A percentile compares a stretch with the other conserved stretches of the same genome.
Conservation (phyloP, 1,140 invertebrate genomes). For the Drosophila prosaltans region DNA sequence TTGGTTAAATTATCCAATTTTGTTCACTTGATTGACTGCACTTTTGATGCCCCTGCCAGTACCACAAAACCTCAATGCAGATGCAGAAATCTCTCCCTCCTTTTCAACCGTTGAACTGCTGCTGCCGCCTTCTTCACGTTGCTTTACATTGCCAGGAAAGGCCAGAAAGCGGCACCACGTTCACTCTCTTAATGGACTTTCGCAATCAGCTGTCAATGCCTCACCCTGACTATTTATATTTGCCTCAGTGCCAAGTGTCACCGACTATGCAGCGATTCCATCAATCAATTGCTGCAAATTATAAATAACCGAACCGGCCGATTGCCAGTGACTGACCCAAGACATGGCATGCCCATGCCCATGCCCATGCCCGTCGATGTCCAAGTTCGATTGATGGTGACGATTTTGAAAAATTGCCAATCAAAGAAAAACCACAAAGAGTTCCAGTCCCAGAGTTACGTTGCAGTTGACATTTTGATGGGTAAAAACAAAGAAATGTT, state of each 20-base stretch:
- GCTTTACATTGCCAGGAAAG: conserved; percentile 13
- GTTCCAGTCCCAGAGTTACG: conserved; percentile 55
- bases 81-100: conserved; percentile 40
- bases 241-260: conserved; percentile 78
- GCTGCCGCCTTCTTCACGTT: neutral
- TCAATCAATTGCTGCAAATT: conserved; percentile 77
- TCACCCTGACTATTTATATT: conserved; percentile 78
- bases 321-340: conserved; percentile 31
- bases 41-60: conserved; percentile 64
- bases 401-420: conserved; percentile 80
- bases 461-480: conserved; percentile 65
- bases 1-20: conserved; percentile 68
- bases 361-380: conserved; percentile 4
- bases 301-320: conserved; percentile 71
- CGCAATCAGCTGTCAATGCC: conserved; percentile 78
- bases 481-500: conserved; percentile 67
- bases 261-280: conserved; percentile 78
- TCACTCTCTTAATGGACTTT: conserved; percentile 71
- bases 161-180: conserved; percentile 41
- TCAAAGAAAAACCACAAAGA: conserved; percentile 76
- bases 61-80: conserved; percentile 53
- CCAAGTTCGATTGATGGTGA: conserved; percentile 49
- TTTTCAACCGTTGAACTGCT: conserved; percentile 11
- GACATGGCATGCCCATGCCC: conserved; percentile 37
- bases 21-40: conserved; percentile 76